Evolutionary conservation across 2,888 invertebrate species (phyloP).

Genomic region (Hybos culiciformis): DNA sequence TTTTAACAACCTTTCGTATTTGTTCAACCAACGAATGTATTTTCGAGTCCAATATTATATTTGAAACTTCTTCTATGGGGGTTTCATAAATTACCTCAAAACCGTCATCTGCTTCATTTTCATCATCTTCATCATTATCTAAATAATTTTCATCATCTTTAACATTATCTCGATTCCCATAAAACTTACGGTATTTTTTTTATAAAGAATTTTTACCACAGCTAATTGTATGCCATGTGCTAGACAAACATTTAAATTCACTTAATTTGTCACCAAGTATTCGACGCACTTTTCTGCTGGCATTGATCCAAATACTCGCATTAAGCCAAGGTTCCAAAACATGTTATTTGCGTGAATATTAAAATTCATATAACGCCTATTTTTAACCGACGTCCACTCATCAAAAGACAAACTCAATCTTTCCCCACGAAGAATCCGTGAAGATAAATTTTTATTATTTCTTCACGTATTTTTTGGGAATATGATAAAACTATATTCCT

Average conservation of each 20-base stretch:
- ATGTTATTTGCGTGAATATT: constrained; percentile 2
- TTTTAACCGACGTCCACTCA: constrained; percentile 6
- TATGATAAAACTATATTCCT: constrained; percentile 1
- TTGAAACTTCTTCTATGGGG: neutral
- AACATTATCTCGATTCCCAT: neutral
- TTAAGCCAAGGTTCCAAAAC: constrained; percentile 1
- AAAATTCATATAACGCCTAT: constrained; percentile 4
- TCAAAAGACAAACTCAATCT: constrained; percentile 5
- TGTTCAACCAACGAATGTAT: neutral
- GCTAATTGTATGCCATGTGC: constrained; percentile 4
- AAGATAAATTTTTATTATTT: constrained; percentile 1
- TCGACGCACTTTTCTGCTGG: constrained; percentile 4
- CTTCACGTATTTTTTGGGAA: constrained; percentile 1
- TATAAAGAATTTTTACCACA: neutral
- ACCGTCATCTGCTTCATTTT: neutral
- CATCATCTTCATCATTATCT: neutral
- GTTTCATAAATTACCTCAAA: neutral
- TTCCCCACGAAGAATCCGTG: neutral
- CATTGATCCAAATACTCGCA: neutral
- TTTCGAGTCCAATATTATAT: neutral
- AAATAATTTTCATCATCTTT: constrained; percentile 1
- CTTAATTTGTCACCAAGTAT: neutral
- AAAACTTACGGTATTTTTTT: neutral
- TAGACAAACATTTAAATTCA: neutral
- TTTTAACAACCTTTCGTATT: constrained; percentile 4